Evolutionary conservation across 2,888 invertebrate species (phyloP), one percentile per base, ranked within the genome.

Genomic region (Drosophila pegasa): DNA sequence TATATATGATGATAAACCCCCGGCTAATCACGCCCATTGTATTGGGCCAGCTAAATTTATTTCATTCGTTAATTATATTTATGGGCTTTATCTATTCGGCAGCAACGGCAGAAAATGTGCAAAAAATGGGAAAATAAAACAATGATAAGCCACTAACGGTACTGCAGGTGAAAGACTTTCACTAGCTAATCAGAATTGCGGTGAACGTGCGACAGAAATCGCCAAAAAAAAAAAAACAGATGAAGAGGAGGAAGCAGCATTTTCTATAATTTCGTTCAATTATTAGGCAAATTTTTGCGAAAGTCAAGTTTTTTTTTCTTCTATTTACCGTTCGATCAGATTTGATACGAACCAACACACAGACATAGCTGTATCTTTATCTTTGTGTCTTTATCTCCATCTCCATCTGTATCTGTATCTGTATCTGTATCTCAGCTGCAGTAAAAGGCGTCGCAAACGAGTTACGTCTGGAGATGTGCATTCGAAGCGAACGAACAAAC

Each of bases 281-380:
- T 87, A 83, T 83, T 87, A 83, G 51, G 71, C 83, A 85, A 87
- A 83, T 83, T 87, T 83, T 86, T 82, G 88, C 83, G 83, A 83
- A 83, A 83, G 83, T 85, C 48, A 65, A 70, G 33, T 60, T 43
- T 59, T 35, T 16, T 37, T 8, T 48, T 16, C 14, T 16, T 37
- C 6, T 37, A 8, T 22, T 22, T 48, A 48, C 48, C 48, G 48
- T 48, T 48, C 29, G 47, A 31, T 47, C 18, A 25, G 27, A 18
- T 29, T 12, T 45, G 45, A 45, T 45, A 10, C 27, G 6, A 45
- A 3, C 45, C 14, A 27, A 45, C 27, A 25, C 3, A 12, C 10
- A 45, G 16, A 2, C 45, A 20, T 9, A 43, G 43, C 20, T 33
- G 48, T 48, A 33, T 20, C 31, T 8, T 9, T 25, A 29, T 7